Evolutionary conservation across 2,113 vertebrate species (phyloP).

Genomic region (Rhea americana): DNA sequence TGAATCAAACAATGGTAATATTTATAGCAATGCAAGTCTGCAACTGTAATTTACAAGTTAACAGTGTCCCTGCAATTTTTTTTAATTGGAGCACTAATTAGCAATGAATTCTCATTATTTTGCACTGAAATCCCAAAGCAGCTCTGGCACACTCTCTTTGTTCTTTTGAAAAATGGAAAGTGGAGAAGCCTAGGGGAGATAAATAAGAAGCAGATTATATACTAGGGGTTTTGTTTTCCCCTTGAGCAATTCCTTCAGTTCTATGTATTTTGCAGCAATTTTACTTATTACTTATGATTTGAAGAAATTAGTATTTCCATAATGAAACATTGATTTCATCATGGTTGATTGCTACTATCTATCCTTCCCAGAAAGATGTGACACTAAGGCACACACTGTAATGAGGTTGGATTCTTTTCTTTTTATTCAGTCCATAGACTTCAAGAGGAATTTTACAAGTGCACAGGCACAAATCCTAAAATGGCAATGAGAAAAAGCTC

Average conservation of each 20-base stretch:
- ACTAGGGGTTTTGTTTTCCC: neutral
- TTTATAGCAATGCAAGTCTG: neutral
- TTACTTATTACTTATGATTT: neutral
- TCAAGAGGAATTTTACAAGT: neutral
- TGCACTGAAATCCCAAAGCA: slow-evolving; percentile 21
- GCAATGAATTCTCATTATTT: slow-evolving; percentile 66
- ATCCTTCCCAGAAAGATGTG: neutral
- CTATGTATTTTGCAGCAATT: neutral
- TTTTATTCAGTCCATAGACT: neutral
- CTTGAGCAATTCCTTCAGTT: neutral
- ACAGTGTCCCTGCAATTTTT: neutral
- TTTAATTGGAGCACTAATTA: slow-evolving; percentile 68
- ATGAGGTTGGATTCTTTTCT: neutral
- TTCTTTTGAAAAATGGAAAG: slow-evolving; percentile 3
- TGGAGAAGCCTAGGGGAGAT: slow-evolving; percentile 21
- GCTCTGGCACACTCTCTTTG: slow-evolving; percentile 40
- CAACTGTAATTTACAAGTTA: slow-evolving; percentile 52
- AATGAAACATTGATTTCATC: neutral
- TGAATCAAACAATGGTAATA: neutral
- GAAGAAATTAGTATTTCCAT: neutral
- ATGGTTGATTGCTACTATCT: neutral
- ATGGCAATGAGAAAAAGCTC: neutral
- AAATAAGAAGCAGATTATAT: slow-evolving; percentile 4
- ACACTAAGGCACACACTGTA: neutral
- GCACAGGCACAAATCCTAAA: accelerated